Conservation (phyloP, 92 coral and sea anemone species). For the Chrysogorgia sp. region DNA sequence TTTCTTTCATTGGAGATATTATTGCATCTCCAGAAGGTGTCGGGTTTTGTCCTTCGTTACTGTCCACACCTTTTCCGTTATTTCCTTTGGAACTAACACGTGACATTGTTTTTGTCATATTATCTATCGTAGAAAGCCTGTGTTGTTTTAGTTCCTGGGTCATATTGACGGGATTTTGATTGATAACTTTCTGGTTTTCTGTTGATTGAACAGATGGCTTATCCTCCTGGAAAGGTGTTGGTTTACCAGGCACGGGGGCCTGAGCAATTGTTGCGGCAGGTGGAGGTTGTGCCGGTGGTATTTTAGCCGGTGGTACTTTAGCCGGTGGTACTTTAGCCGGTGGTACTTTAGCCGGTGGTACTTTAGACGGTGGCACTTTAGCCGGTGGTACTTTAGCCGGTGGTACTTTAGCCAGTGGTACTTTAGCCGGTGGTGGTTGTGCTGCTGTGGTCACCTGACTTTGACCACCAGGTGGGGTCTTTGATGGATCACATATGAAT, state of each 20-base stretch:
- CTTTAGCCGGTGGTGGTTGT: neutral
- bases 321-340: neutral
- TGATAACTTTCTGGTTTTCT: neutral
- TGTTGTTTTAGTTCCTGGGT: neutral
- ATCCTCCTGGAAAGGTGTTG: neutral
- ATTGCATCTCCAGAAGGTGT: neutral
- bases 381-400: neutral
- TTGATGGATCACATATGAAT: slow-evolving; percentile 39
- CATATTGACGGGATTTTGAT: neutral
- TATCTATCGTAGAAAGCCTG: too few species aligned
- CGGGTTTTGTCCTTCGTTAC: neutral
- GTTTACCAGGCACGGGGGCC: neutral
- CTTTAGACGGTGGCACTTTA: neutral
- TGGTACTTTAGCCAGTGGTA: neutral
- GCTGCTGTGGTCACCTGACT: slow-evolving; percentile 3
- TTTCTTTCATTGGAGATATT: neutral
- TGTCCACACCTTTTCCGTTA: too few species aligned
- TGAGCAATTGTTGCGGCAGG: neutral
- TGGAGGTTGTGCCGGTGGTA: neutral
- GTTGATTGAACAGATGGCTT: neutral
- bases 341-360: neutral
- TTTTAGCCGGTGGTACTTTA: neutral
- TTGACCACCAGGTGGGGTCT: slow-evolving; percentile 22
- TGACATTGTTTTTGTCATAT: neutral
- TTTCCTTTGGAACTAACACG: neutral